phyloP scores from a whole-genome alignment of 2,113 vertebrate species.

The Carettochelys insculpta region DNA sequence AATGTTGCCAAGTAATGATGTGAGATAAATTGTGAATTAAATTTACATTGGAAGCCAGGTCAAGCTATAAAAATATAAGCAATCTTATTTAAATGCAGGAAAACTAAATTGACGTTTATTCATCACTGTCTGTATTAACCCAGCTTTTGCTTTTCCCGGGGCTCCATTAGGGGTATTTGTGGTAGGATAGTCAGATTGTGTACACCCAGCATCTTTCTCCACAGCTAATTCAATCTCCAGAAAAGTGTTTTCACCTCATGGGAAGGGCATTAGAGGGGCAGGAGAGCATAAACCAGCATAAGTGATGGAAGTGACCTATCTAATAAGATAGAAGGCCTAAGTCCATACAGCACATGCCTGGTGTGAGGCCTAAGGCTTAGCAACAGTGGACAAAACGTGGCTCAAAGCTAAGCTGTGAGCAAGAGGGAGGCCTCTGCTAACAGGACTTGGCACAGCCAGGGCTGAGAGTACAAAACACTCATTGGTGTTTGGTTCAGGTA shows the following conservation, averaged over 20 bases:
- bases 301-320: not conserved
- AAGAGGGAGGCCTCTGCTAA: too few relatives aligned
- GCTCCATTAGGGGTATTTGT: not conserved
- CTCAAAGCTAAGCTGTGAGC: too few relatives aligned
- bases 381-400: too few relatives aligned
- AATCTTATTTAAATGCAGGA: not conserved
- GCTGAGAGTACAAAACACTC: too few relatives aligned
- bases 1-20: not conserved
- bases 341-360: too few relatives aligned
- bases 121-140: not conserved
- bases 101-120: not conserved
- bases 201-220: not conserved
- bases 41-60: not conserved
- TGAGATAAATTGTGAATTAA: not conserved
- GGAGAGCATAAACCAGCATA: not conserved
- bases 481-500: too few relatives aligned
- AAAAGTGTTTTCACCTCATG: not conserved
- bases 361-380: too few relatives aligned
- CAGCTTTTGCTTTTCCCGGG: not conserved
- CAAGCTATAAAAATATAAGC: not conserved
- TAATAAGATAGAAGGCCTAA: too few relatives aligned
- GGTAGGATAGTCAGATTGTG: rapidly evolving
- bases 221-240: not conserved
- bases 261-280: not conserved
- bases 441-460: too few relatives aligned